Conservation (phyloP, 2,113 vertebrate genomes). For the Gracilinanus agilis region DNA sequence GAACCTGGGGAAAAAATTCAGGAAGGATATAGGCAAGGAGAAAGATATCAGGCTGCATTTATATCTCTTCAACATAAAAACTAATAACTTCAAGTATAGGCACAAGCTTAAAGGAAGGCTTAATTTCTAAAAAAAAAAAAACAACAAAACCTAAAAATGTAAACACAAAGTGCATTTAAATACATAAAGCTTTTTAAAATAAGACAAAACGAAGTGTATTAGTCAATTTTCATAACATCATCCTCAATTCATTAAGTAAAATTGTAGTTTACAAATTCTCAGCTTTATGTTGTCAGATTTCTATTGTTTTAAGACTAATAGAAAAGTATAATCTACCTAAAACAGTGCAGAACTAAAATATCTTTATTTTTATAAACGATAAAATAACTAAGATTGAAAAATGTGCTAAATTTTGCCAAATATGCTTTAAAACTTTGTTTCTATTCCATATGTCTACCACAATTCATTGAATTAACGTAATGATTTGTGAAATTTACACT, state of each 20-base stretch:
- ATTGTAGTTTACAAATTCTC: not conserved
- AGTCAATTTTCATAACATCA: not conserved
- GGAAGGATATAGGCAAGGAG: not conserved
- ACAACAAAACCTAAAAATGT: not conserved
- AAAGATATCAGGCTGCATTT: not conserved
- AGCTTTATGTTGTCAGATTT: not conserved
- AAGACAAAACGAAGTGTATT: not conserved
- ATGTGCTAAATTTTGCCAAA: not conserved
- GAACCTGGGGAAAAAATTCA: not conserved
- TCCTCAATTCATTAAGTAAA: not conserved
- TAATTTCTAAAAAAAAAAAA: no score
- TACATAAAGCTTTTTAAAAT: not conserved
- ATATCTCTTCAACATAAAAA: not conserved
- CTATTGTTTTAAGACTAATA: not conserved
- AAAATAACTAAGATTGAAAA: not conserved
- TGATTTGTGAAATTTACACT: no score
- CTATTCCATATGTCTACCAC: not conserved
- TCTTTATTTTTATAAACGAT: not conserved
- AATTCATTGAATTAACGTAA: not conserved
- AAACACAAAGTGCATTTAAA: not conserved
- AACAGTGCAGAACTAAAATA: not conserved
- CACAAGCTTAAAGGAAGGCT: not conserved
- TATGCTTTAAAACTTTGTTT: not conserved
- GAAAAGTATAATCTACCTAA: not conserved
- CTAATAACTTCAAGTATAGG: not conserved